Base-by-base conservation (phyloP, 2,797 vertebrate genomes). In the Rhinichthys osculus region DNA sequence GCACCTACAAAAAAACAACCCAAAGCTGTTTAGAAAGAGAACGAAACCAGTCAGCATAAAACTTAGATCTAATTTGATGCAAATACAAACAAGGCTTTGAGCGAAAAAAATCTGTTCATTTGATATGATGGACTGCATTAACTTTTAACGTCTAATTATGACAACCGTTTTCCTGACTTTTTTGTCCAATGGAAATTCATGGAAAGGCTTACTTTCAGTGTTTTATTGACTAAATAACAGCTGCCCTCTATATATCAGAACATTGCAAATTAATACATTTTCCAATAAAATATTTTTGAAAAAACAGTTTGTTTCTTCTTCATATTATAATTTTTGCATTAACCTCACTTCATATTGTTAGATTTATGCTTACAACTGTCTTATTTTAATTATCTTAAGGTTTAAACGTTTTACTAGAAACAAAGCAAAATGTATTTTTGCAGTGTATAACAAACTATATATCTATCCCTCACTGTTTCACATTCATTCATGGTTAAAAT, bases 1-100 rank as follows among this genome's bases (percentile, higher is more conserved):
- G 95, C 90, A 99, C 98, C 98, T 99, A 82, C 89, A 17, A 92
- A 90, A 86, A 76, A 69, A 27, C 44, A 85, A 76, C 62, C 11
- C 13, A 78, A 78, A 66, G 27, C 27, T 5, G 59, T 80, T 80
- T 66, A 66, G 42, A 66, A 66, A 23, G n/a, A 6, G 40, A 80
- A 67, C 14, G 40, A 67, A 80, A 78, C 38, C 77, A 64, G 38
- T 64, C 23, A 64, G n/a, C 77, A 62, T 2, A 64, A 13, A 64
- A n/a, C 57, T 44, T 21, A 33, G 4, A 76, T 17, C 7, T 35
- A 11, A 74, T 74, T 35, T 33, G 17, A 35, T 52, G 72, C 30
- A 52, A 52, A 52, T 33, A 17, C 57, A 38, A 77, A 77, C 33
- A 74, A 52, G 72, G 72, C 27, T 52, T 73, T 30, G 1, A 47